Evolutionary conservation across 35 echinoderm and acorn worm species (phyloP).

Genomic region (Nesometra sesokonis): DNA sequence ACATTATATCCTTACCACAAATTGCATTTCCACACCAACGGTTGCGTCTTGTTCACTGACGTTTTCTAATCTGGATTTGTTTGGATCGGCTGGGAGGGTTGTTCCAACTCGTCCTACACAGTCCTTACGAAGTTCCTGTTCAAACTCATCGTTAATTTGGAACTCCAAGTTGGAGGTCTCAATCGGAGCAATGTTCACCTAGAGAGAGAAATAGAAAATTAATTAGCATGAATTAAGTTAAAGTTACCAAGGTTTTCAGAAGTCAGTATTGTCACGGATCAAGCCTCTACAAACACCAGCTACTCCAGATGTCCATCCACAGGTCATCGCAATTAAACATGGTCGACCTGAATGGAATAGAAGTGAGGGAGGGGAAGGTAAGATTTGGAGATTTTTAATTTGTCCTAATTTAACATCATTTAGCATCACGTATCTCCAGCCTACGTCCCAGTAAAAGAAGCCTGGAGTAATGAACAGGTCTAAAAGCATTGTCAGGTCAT

Average conservation of each 20-base stretch:
- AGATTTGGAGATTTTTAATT: background rate
- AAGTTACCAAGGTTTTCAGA: no score
- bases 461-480: no score
- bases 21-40: background rate
- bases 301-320: no score
- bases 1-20: background rate
- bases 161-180: background rate
- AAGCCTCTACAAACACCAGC: no score
- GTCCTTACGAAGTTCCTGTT: background rate
- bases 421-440: no score
- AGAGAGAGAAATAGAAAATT: background rate
- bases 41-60: background rate
- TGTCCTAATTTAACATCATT: background rate
- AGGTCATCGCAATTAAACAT: no score
- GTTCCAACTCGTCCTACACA: background rate
- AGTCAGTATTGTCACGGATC: no score
- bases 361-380: no score
- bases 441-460: no score
- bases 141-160: background rate
- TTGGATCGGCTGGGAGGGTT: background rate
- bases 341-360: no score
- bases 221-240: no score
- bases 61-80: background rate
- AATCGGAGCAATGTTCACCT: background rate
- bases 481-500: no score